Base-by-base conservation (phyloP, 2,888 invertebrate species). In the Dione vanillae region DNA sequence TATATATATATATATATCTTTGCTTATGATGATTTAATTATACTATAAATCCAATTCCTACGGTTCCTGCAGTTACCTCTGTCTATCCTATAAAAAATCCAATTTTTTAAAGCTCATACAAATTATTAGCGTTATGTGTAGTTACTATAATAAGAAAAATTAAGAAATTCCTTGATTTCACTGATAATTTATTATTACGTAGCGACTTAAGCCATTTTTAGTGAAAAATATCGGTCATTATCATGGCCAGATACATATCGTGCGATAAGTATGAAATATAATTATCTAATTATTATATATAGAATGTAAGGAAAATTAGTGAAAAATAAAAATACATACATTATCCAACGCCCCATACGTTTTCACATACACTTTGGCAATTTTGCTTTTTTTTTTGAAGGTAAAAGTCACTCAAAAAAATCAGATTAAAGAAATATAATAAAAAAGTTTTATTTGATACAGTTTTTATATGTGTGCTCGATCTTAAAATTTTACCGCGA, bases 401-500 rank as follows among this genome's bases (percentile, higher is more conserved):
- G 10, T 41, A 10, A 51, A 65, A 27, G 16, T 43, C n/a, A 35
- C 19, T 14, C 14, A 9, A 2, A 66, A 65, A 20, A 40, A 14
- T 14, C 6, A 0, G 37, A 37, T 56, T 10, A 7, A 43, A 54
- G 54, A 67, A 35, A 37, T 49, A 37, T 49, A 2, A 49, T 14
- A n/a, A n/a, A 12, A 49, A 37, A 40, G 7, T 12, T 64, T 19
- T 11, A 47, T 35, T 11, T 8, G 14, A 35, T n/a, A 1, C 16
- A 49, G 49, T 3, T 49, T 49, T n/a, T n/a, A n/a, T n/a, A n/a
- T 37, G 49, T 64, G 47, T 49, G 45, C 40, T 43, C 65, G n/a
- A 65, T 54, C n/a, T 19, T 14, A 49, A 35, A 68, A 67, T 35
- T 59, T 41, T 9, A 51, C 61, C 52, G 52, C 67, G 40, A 68